Conservation (phyloP, 2,113 vertebrate genomes). For the Herpetotheres cachinnans region DNA sequence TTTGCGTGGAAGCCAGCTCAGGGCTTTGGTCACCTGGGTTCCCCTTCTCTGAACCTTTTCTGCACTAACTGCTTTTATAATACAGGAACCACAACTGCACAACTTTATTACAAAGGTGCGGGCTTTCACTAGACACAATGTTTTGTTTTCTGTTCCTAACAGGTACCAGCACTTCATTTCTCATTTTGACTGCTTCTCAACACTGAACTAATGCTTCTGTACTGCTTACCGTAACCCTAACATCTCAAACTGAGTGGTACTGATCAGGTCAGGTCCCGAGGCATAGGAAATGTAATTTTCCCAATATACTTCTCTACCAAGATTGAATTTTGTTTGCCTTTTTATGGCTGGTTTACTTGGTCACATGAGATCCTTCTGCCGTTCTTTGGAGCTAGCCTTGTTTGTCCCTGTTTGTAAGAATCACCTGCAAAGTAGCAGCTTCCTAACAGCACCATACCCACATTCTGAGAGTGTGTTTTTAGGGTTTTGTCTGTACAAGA, state of each 20-base stretch:
- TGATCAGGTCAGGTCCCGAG: background rate
- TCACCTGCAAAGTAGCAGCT: background rate
- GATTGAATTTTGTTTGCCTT: background rate
- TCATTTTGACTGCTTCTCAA: background rate
- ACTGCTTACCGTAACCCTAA: background rate
- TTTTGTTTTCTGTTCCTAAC: background rate
- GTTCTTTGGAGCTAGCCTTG: background rate
- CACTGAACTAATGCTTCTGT: background rate
- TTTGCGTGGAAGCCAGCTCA: background rate
- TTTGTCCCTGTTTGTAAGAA: background rate
- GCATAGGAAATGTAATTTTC: background rate
- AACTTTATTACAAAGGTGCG: background rate
- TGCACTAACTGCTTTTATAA: background rate
- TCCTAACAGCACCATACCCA: background rate
- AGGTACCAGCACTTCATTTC: background rate
- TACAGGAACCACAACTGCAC: background rate
- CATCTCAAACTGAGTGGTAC: background rate
- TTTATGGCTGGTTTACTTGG: background rate
- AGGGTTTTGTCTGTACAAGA: background rate
- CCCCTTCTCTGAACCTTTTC: background rate
- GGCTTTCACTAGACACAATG: background rate
- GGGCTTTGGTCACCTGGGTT: background rate
- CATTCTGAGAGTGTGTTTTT: background rate
- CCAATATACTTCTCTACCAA: accelerated
- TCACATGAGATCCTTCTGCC: background rate